Base-by-base conservation (phyloP, 2,888 invertebrate genomes). In the Phoenoteleia sp. region DNA sequence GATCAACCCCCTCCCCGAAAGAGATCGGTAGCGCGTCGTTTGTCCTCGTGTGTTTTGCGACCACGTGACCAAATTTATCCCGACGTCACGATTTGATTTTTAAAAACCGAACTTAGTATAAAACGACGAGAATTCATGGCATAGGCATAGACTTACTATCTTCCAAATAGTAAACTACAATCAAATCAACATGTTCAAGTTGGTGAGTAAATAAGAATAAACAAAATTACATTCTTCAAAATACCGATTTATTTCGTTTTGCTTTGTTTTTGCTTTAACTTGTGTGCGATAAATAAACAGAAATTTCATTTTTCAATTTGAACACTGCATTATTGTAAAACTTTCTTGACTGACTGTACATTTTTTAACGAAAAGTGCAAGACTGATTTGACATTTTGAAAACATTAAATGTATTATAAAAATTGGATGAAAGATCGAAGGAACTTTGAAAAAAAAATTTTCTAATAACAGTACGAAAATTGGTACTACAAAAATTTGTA, bases 131-230 rank as follows among this genome's bases (percentile, higher is more conserved):
- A 82, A 49, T 66, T 76, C 84, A 54, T 86, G 66, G 81, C 87
- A 85, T 64, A 47, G 82, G 88, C 92, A 93, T 86, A 92, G 91
- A 87, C 89, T 92, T 88, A 89, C 90, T 91, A 91, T 89, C 91
- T 90, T 91, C 87, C 92, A 86, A 90, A 87, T 90, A 92, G 92
- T 91, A 92, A 92, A 90, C 90, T 84, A 81, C 90, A 86, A 88
- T 71, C 83, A 88, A 89, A 87, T 91, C 93, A 93, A 88, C 91
- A 93, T 93, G 93, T 93, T 93, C 93, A 93, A 93, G 92, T 88
- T 93, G 93, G 93, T 93, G 92, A 93, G 93, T 87, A 49, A 33
- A 60, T 47, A 54, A 56, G 6, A 66, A 45, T 33, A 15, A 19
- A 33, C 42, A 36, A 29, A 60, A 19, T 60, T 19, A 21, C 27